Evolutionary conservation across 2,113 vertebrate species (phyloP).

Genomic region (Heterotilapia buettikoferi): DNA sequence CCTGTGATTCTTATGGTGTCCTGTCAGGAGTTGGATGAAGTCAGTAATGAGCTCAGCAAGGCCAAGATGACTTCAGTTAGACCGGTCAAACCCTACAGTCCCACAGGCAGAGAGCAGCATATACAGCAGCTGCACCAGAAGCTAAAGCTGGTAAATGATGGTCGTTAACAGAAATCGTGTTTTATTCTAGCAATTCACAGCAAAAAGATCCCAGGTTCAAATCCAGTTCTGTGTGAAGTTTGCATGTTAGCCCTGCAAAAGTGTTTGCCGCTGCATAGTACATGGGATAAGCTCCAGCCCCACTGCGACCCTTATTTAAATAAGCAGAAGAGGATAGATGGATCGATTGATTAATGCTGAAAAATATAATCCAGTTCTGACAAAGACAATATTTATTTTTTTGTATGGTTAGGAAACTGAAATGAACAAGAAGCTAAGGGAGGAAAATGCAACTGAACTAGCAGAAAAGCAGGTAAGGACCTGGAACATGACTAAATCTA

Average conservation of each 20-base stretch:
- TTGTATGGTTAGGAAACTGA: constrained; percentile 74
- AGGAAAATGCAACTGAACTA: constrained; percentile 72
- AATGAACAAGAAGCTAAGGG: constrained; percentile 77
- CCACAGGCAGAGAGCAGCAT: constrained; percentile 74
- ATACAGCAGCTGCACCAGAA: constrained; percentile 80
- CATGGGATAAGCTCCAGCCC: background rate
- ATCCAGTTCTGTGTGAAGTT: background rate
- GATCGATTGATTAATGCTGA: background rate
- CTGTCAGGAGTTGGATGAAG: constrained; percentile 81
- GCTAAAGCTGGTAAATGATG: constrained; percentile 75
- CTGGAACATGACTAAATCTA: background rate
- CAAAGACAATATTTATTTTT: background rate
- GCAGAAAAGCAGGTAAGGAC: constrained; percentile 83
- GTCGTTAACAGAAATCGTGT: background rate
- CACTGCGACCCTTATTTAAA: background rate
- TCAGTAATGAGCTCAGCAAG: constrained; percentile 79
- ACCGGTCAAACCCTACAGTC: constrained; percentile 68
- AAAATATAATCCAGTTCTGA: background rate
- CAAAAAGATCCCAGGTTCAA: background rate
- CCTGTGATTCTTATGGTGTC: background rate
- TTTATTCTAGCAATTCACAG: background rate
- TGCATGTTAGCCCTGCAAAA: background rate
- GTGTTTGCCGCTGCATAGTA: fast-evolving
- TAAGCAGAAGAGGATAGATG: background rate
- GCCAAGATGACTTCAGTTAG: constrained; percentile 75